Evolutionary conservation across 35 echinoderm and acorn worm genomes (phyloP).

Genomic region (Hemicentrotus pulcherrimus): DNA sequence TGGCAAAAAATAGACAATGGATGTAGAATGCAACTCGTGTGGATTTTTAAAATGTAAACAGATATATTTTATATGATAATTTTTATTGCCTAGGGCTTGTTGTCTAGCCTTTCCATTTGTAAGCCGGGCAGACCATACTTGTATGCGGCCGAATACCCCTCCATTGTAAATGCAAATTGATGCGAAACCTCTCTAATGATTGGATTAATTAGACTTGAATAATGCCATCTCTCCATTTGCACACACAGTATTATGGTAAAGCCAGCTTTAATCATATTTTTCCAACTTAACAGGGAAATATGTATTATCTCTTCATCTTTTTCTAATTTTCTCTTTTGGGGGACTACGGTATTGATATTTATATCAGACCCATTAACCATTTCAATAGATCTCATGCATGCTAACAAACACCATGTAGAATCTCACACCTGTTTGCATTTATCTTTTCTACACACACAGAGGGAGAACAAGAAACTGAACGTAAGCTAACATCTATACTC

Average conservation of each 20-base stretch:
- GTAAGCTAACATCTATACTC: slow-evolving; percentile 23
- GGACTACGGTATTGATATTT: not conserved
- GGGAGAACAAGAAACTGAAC: slow-evolving; percentile 5
- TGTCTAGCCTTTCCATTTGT: too few species aligned
- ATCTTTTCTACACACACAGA: slow-evolving; percentile 32
- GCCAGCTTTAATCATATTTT: not conserved
- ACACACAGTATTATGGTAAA: not conserved
- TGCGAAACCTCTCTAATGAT: too few species aligned
- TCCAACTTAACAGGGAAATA: not conserved
- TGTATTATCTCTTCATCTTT: not conserved
- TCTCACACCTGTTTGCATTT: slow-evolving; percentile 17
- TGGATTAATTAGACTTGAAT: not conserved
- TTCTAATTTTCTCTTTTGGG: not conserved
- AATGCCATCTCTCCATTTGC: not conserved
- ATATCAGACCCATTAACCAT: not conserved
- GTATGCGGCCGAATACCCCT: too few species aligned
- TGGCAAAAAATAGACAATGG: too few species aligned
- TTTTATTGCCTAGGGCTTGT: too few species aligned
- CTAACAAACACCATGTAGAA: slow-evolving; percentile 11
- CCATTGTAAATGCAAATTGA: too few species aligned
- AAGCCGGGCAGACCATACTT: too few species aligned
- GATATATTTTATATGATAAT: too few species aligned
- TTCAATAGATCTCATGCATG: slow-evolving; percentile 21
- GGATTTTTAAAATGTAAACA: too few species aligned
- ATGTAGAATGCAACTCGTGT: too few species aligned